A percentile compares a stretch with the other conserved stretches of the same genome.
phyloP scores from a whole-genome alignment of 2,797 vertebrate genomes.

The Numenius phaeopus region DNA sequence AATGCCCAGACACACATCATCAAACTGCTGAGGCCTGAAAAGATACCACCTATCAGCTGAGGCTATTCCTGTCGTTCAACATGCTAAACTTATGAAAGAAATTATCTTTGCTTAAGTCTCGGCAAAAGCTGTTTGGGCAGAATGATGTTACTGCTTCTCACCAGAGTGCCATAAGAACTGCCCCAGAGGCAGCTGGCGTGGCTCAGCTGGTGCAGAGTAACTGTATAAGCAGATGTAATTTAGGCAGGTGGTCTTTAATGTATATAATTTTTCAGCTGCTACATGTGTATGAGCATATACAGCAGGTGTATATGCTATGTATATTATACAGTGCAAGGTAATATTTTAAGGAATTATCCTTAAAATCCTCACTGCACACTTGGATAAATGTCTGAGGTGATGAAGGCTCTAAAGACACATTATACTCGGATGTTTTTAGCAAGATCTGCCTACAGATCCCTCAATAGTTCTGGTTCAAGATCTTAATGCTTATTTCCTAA shows the following conservation, averaged over 20 bases:
- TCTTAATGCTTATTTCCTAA: neutral
- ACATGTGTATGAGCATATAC: neutral
- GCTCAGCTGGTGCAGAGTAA: neutral
- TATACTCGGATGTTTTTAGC: neutral
- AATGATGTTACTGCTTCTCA: neutral
- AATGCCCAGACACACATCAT: fast-evolving
- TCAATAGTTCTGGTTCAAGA: neutral
- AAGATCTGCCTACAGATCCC: neutral
- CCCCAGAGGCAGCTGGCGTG: neutral
- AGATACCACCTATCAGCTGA: neutral
- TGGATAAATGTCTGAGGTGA: neutral
- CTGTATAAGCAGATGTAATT: neutral
- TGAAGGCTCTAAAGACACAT: neutral
- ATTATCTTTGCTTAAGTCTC: neutral
- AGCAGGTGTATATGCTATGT: fast-evolving
- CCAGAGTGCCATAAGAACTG: neutral
- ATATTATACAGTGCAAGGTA: neutral
- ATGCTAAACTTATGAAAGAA: neutral
- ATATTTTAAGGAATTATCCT: neutral
- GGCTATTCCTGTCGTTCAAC: neutral
- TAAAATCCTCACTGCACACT: neutral
- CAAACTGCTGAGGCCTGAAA: neutral
- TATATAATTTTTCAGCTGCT: neutral
- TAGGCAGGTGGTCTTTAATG: neutral
- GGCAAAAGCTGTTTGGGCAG: neutral